Conservation (phyloP, 2,888 invertebrate species). For the Eristalis tenax region DNA sequence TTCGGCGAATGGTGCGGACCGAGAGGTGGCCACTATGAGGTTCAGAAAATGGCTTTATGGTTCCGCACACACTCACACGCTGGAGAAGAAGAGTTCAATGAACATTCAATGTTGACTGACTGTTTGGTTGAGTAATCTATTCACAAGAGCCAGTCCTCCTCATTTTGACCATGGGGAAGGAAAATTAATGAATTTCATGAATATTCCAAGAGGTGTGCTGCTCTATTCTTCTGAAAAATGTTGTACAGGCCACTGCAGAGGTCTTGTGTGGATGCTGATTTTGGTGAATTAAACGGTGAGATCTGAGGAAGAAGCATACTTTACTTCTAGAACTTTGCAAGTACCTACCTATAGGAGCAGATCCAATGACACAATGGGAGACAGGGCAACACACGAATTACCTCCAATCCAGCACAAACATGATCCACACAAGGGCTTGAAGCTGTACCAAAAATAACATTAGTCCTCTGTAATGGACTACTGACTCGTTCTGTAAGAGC, state of each 20-base stretch:
- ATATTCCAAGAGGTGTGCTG: neutral
- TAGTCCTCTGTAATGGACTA: too few relatives aligned
- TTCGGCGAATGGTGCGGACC: neutral
- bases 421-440: too few relatives aligned
- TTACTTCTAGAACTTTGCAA: too few relatives aligned
- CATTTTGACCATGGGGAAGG: neutral
- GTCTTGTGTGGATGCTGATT: too few relatives aligned
- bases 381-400: too few relatives aligned
- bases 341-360: too few relatives aligned
- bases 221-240: neutral
- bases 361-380: too few relatives aligned
- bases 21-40: neutral
- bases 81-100: conserved; percentile 6
- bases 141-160: neutral
- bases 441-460: too few relatives aligned
- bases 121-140: neutral
- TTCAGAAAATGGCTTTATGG: neutral
- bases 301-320: too few relatives aligned
- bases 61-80: neutral
- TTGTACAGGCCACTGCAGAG: neutral
- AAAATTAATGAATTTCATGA: neutral
- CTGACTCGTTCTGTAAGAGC: too few relatives aligned
- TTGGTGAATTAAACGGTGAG: neutral
- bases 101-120: conserved; percentile 4
- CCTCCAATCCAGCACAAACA: too few relatives aligned